These are phyloP conservation scores for Plectropomus leopardus DNA, from an alignment of 2,113 vertebrate genomes.

Conservation along the genomic window DNA sequence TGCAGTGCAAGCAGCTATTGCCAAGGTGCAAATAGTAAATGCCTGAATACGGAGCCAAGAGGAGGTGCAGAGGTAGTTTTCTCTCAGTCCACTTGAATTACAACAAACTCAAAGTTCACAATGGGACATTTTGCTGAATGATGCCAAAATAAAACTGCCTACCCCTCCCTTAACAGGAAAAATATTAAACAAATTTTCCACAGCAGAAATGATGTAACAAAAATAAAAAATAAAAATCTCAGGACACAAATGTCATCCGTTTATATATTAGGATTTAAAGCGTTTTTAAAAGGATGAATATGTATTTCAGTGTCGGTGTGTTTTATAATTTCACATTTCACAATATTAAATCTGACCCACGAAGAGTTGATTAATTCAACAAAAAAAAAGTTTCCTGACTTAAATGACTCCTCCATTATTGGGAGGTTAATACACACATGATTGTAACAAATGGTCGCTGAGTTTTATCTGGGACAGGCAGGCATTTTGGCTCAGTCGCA, in stretches of 20 bases:
- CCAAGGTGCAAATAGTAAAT: too few relatives aligned
- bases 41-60: too few relatives aligned
- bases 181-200: neutral
- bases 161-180: neutral
- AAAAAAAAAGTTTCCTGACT: neutral
- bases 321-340: neutral
- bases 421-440: slow-evolving; percentile 4
- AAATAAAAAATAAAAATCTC: neutral
- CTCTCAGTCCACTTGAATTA: too few relatives aligned
- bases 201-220: neutral
- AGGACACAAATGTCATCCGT: neutral
- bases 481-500: slow-evolving; percentile 25
- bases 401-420: neutral
- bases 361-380: neutral
- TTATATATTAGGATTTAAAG: neutral
- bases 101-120: too few relatives aligned
- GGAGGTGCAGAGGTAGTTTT: too few relatives aligned
- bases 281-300: neutral
- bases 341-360: neutral
- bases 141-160: too few relatives aligned
- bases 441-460: slow-evolving; percentile 44
- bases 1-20: too few relatives aligned
- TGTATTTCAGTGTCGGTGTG: neutral
- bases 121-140: too few relatives aligned
- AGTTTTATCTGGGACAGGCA: slow-evolving; percentile 54